These are phyloP conservation scores for Neosalanx taihuensis DNA, from an alignment of 2,797 vertebrate genomes.

Conservation along the genomic window DNA sequence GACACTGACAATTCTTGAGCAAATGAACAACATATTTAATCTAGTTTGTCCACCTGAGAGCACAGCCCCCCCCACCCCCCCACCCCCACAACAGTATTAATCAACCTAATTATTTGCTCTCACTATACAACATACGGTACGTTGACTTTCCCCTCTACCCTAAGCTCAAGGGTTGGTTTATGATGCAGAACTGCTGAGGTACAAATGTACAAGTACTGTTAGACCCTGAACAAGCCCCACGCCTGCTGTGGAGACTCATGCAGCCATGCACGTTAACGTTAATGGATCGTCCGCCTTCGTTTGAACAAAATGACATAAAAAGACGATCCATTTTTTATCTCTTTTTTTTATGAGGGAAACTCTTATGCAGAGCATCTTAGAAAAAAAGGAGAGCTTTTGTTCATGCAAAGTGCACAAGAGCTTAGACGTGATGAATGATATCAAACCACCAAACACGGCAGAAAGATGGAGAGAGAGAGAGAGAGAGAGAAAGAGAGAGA, in stretches of 20 bases:
- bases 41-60: not conserved
- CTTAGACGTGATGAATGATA: slow-evolving; percentile 56
- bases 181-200: not conserved
- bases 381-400: slow-evolving; percentile 45
- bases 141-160: not conserved
- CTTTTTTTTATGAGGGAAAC: slow-evolving; percentile 9
- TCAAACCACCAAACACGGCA: slow-evolving; percentile 27
- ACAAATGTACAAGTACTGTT: not conserved
- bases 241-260: not conserved
- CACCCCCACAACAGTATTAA: not conserved
- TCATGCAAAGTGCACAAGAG: slow-evolving; percentile 38
- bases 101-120: not conserved
- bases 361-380: slow-evolving; percentile 31
- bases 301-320: slow-evolving; percentile 43
- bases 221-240: not conserved
- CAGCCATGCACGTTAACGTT: slow-evolving; percentile 32
- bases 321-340: slow-evolving; percentile 52
- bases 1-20: not conserved
- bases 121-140: not conserved
- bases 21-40: not conserved
- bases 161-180: not conserved
- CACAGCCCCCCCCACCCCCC: not conserved
- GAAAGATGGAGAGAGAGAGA: not conserved
- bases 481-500: not conserved
- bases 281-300: slow-evolving; percentile 55